A percentile compares a stretch with the other conserved stretches of the same genome.
Conservation (phyloP, 2,797 vertebrate genomes). For the Momotus momota region DNA sequence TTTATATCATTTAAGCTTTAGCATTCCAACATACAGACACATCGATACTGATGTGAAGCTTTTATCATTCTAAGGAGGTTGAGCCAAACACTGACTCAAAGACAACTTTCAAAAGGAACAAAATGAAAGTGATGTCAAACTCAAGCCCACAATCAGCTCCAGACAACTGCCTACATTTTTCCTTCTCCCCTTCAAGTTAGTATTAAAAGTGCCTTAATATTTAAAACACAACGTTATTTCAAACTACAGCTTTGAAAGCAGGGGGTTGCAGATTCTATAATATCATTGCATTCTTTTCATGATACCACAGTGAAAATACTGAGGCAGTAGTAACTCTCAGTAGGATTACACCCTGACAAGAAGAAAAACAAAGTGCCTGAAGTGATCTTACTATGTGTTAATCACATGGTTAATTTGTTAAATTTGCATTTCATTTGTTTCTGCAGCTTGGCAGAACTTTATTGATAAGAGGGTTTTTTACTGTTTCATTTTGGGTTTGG, state of each 20-base stretch:
- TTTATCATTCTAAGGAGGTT: conserved; percentile 72
- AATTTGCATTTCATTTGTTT: conserved; percentile 73
- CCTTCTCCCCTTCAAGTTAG: conserved; percentile 57
- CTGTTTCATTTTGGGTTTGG: background rate
- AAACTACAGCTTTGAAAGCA: conserved; percentile 61
- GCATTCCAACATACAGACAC: conserved; percentile 53
- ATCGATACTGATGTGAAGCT: conserved; percentile 57
- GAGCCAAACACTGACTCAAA: conserved; percentile 68
- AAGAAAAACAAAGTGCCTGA: conserved; percentile 59
- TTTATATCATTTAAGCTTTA: conserved; percentile 3
- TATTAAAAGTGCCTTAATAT: conserved; percentile 71
- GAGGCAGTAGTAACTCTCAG: conserved; percentile 41
- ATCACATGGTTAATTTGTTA: conserved; percentile 76
- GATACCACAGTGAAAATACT: conserved; percentile 13
- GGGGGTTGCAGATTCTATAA: conserved; percentile 1
- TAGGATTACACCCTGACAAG: conserved; percentile 64
- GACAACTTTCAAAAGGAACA: conserved; percentile 76
- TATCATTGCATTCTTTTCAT: conserved; percentile 41
- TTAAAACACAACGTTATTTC: conserved; percentile 77
- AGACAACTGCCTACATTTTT: conserved; percentile 44
- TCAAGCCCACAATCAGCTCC: conserved; percentile 65
- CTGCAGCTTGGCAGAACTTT: conserved; percentile 45
- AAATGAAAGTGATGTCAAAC: conserved; percentile 78
- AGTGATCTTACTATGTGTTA: conserved; percentile 61
- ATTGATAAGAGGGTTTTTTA: conserved; percentile 61